Evolutionary conservation across 2,113 vertebrate genomes (phyloP), one percentile per base, ranked within the genome.

Genomic region (Balaeniceps rex): DNA sequence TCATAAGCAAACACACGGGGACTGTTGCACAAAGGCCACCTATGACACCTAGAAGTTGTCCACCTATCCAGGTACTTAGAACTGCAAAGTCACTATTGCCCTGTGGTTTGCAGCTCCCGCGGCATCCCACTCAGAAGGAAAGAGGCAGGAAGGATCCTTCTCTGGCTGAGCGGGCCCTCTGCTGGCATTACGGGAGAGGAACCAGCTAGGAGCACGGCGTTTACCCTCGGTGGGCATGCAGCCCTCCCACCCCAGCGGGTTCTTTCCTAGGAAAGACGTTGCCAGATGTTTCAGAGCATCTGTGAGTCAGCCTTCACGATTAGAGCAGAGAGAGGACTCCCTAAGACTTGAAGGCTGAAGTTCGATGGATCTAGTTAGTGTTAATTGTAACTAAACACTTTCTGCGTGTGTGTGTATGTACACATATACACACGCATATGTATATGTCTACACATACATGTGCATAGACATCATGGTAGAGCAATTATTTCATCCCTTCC

Each of bases 361-460:
- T 57, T 77, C 2, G 4, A 5, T 69, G 49, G 28, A 14, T 86
- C 49, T 36, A 38, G 36, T 66, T 65, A 22, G 47, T 47, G 40
- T 80, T 92, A 80, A 38, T 44, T 49, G 23, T 47, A 81, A 55
- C 58, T 85, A 38, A 82, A 47, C 17, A 5, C 63, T 42, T 3
- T 49, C 2, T 63, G 34, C 33, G 26, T 58, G 3, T 40, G 15
- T 63, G 11, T 29, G 25, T 69, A 13, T 11, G 6, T 47, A 23
- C 11, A 1, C 4, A 1, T 6, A 0, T n/a, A 19, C 46, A 5
- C 23, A 49, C 11, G 8, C 14, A 1, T 18, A 1, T 18, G 10
- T 19, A 3, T 54, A 12, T 40, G 9, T 47, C 18, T 87, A 13
- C 15, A 4, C 19, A 3, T 28, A 12, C 6, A 14, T n/a, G 8